A percentile compares a stretch with the other conserved stretches of the same genome.
These are phyloP conservation scores for Drosophila melanocephala DNA, from an alignment of 2,888 invertebrate genomes.

Conservation along the genomic window DNA sequence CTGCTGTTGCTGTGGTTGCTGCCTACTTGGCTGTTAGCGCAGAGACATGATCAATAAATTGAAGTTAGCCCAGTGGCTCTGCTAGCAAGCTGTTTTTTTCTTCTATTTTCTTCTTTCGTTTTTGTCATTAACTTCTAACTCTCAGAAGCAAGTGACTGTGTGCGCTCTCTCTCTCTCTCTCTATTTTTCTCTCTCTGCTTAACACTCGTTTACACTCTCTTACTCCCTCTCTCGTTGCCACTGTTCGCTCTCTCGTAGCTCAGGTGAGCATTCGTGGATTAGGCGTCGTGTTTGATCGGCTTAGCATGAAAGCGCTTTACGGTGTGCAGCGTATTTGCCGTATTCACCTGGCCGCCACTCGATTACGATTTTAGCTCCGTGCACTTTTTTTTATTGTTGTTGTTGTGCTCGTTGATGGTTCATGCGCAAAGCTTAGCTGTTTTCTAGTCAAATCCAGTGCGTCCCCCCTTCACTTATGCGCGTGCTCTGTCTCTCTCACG, in stretches of 20 bases:
- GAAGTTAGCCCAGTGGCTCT: conserved; percentile 41
- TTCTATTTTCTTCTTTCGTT: conserved; percentile 4
- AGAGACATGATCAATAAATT: conserved; percentile 50
- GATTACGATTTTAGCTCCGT: conserved; percentile 41
- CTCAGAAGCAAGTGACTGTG: conserved; percentile 7
- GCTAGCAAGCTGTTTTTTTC: conserved; percentile 38
- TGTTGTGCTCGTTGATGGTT: conserved; percentile 11
- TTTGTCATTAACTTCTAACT: conserved; percentile 18
- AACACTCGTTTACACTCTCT: neutral
- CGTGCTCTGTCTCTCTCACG: conserved; percentile 22
- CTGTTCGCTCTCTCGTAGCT: conserved; percentile 10
- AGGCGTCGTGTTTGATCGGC: conserved; percentile 51
- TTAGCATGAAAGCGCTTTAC: conserved; percentile 23
- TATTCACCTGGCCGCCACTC: conserved; percentile 40
- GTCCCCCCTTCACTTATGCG: conserved; percentile 14
- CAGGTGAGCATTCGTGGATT: conserved; percentile 29
- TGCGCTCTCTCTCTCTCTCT: conserved; percentile 6
- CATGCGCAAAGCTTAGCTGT: conserved; percentile 53
- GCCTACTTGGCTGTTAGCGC: conserved; percentile 16
- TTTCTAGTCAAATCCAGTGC: conserved; percentile 34
- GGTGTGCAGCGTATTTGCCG: conserved; percentile 16
- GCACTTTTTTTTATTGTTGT: conserved; percentile 19
- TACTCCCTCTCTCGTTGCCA: conserved; percentile 1
- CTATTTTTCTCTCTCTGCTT: conserved; percentile 18
- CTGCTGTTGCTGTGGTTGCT: conserved; percentile 22